A percentile compares a stretch with the other conserved stretches of the same genome.
These are phyloP conservation scores for Mythimna impura DNA, from an alignment of 2,888 invertebrate genomes.

Conservation along the genomic window DNA sequence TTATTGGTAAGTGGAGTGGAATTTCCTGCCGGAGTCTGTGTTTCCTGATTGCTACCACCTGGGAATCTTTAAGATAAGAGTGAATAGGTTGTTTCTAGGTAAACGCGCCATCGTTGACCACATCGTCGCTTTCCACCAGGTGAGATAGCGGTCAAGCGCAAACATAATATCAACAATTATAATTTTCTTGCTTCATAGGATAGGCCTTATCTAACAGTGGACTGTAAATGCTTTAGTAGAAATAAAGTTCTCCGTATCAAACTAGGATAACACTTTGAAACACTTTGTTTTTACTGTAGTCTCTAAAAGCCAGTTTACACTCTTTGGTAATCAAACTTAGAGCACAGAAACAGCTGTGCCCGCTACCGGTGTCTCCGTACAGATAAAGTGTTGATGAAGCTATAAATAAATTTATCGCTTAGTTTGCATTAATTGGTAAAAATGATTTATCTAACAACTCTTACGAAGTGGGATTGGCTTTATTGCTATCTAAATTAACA, in stretches of 20 bases:
- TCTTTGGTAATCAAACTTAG: constrained; percentile 16
- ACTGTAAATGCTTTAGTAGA: neutral
- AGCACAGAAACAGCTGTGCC: neutral
- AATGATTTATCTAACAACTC: constrained; percentile 52
- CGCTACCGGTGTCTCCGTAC: constrained; percentile 6
- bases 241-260: neutral
- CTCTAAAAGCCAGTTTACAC: neutral
- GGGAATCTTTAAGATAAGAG: too few relatives aligned
- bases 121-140: too few relatives aligned
- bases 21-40: too few relatives aligned
- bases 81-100: too few relatives aligned
- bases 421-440: constrained; percentile 56
- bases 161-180: too few relatives aligned
- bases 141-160: too few relatives aligned
- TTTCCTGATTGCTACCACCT: too few relatives aligned
- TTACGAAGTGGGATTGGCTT: constrained; percentile 38
- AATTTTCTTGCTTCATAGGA: too few relatives aligned
- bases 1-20: too few relatives aligned
- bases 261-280: neutral
- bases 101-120: too few relatives aligned
- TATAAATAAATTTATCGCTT: constrained; percentile 44
- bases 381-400: constrained; percentile 40
- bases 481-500: constrained; percentile 54
- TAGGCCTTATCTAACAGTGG: neutral
- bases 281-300: neutral